Evolutionary conservation across 1,140 invertebrate genomes (phyloP).

Genomic region (Halesus radiatus): DNA sequence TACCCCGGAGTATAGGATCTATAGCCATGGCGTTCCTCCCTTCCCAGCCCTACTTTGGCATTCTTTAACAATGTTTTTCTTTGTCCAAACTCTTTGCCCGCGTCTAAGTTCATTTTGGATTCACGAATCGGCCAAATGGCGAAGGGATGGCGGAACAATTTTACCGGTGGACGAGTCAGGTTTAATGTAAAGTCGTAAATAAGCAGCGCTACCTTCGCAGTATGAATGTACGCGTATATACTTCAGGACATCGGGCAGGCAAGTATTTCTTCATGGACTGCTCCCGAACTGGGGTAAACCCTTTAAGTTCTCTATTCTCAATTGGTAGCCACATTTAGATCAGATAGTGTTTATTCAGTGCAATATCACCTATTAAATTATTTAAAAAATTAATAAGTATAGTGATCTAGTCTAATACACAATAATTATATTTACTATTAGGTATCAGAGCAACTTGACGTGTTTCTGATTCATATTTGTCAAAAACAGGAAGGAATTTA

Average conservation of each 20-base stretch:
- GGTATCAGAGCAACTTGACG: too few species aligned
- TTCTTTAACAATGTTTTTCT: slow-evolving; percentile 47
- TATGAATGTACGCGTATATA: background rate
- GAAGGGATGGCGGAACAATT: slow-evolving; percentile 37
- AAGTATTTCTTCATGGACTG: background rate
- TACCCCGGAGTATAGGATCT: slow-evolving; percentile 33
- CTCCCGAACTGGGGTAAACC: background rate
- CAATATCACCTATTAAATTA: background rate
- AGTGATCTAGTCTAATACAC: too few species aligned
- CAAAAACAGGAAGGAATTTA: too few species aligned
- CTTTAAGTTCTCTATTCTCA: background rate
- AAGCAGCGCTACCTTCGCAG: slow-evolving; percentile 14
- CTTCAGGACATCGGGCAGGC: background rate
- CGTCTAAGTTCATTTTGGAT: slow-evolving; percentile 43
- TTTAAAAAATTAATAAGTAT: too few species aligned
- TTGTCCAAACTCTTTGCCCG: slow-evolving; percentile 37
- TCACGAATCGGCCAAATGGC: slow-evolving; percentile 41
- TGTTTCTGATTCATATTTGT: too few species aligned
- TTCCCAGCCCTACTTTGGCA: slow-evolving; percentile 19
- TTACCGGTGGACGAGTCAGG: slow-evolving; percentile 50
- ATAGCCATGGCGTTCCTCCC: background rate
- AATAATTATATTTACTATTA: too few species aligned
- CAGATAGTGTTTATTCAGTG: background rate
- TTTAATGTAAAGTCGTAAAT: slow-evolving; percentile 52
- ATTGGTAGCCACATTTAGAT: background rate